Evolutionary conservation across 2,888 invertebrate species (phyloP).

Genomic region (Eurois occulta): DNA sequence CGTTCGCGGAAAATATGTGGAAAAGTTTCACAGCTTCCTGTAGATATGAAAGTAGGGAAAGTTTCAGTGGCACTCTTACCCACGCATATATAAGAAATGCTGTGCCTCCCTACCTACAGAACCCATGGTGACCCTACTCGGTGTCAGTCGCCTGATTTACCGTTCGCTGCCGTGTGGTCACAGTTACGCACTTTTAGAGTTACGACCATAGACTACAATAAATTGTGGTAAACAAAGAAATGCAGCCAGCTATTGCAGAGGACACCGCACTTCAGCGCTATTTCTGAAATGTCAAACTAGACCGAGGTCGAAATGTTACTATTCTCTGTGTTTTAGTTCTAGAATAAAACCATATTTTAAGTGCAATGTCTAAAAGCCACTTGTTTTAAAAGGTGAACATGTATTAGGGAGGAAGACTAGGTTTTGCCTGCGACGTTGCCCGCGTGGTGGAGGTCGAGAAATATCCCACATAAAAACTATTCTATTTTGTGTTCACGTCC

Average conservation of each 20-base stretch:
- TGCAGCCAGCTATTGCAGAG: slow-evolving; percentile 60
- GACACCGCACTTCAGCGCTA: slow-evolving; percentile 53
- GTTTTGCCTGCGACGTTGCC: background rate
- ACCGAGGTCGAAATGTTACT: slow-evolving; percentile 58
- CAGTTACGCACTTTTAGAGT: slow-evolving; percentile 61
- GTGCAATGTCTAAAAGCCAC: slow-evolving; percentile 31
- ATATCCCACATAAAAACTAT: background rate
- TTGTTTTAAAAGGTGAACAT: background rate
- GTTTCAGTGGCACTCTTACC: background rate
- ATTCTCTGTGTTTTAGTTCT: slow-evolving; percentile 43
- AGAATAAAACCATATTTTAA: slow-evolving; percentile 50
- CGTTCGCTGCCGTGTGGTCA: slow-evolving; percentile 55
- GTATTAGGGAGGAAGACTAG: background rate
- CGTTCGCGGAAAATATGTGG: background rate
- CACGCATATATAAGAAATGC: background rate
- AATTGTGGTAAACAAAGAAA: slow-evolving; percentile 66
- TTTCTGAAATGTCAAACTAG: slow-evolving; percentile 63
- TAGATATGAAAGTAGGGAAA: background rate
- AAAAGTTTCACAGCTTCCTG: background rate
- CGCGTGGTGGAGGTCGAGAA: too few relatives aligned
- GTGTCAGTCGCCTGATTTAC: slow-evolving; percentile 63
- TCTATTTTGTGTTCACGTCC: too few relatives aligned
- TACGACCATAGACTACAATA: slow-evolving; percentile 60
- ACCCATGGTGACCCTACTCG: slow-evolving; percentile 41
- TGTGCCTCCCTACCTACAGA: background rate